Conservation (phyloP, 2,113 vertebrate species). For the Spilogale gracilis region DNA sequence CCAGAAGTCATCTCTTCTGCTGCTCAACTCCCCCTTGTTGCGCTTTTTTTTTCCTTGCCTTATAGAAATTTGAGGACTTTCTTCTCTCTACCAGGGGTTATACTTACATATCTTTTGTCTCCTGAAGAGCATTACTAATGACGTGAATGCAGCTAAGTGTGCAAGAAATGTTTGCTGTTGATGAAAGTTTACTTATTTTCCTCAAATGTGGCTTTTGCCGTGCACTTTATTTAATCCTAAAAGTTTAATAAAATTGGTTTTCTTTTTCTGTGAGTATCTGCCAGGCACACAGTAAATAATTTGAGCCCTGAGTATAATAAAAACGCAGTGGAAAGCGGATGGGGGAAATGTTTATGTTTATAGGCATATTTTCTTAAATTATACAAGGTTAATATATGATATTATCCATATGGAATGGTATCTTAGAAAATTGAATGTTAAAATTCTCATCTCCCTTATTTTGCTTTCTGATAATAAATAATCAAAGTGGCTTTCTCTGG, state of each 20-base stretch:
- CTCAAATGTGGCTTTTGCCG: neutral
- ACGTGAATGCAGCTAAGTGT: neutral
- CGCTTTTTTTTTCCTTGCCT: neutral
- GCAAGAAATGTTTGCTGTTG: neutral
- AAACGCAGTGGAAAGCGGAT: neutral
- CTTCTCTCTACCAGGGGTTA: neutral
- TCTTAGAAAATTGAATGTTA: neutral
- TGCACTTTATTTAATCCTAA: neutral
- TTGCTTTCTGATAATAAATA: neutral
- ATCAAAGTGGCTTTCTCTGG: neutral
- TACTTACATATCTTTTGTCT: neutral
- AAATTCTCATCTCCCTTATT: neutral
- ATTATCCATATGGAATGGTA: neutral
- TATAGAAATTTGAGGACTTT: neutral
- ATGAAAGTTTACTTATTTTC: neutral
- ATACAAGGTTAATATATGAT: neutral
- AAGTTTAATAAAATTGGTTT: neutral
- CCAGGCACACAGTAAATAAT: neutral
- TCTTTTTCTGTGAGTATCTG: constrained; percentile 22
- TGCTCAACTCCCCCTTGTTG: neutral
- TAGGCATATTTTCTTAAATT: constrained; percentile 18
- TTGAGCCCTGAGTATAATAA: neutral
- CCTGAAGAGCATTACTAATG: neutral
- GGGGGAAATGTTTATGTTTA: neutral
- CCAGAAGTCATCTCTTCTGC: neutral